Evolutionary conservation across 2,888 invertebrate genomes (phyloP).

Genomic region (Nomada fabriciana): DNA sequence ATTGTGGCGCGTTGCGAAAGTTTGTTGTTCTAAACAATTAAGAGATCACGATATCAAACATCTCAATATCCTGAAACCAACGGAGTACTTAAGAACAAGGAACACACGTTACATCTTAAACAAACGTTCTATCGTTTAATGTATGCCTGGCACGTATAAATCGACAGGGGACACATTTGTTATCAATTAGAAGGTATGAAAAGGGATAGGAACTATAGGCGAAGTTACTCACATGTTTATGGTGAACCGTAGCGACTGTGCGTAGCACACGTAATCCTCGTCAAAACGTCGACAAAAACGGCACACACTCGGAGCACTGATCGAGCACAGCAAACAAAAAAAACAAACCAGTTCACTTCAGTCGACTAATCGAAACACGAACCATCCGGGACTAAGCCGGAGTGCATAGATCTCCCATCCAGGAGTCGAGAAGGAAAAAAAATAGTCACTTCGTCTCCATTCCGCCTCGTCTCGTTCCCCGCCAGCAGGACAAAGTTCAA

Average conservation of each 20-base stretch:
- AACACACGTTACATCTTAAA: neutral
- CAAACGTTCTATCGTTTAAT: too few relatives aligned
- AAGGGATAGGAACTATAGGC: neutral
- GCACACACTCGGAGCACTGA: slow-evolving; percentile 65
- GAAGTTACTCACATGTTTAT: slow-evolving; percentile 42
- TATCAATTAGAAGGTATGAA: neutral
- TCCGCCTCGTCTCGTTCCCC: slow-evolving; percentile 8
- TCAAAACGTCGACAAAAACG: slow-evolving; percentile 41
- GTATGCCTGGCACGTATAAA: neutral
- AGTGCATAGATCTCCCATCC: slow-evolving; percentile 29
- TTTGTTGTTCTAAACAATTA: neutral
- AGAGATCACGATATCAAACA: neutral
- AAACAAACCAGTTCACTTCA: slow-evolving; percentile 59
- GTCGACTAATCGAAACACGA: slow-evolving; percentile 47
- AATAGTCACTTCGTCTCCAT: slow-evolving; percentile 61
- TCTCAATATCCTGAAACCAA: neutral
- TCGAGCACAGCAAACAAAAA: slow-evolving; percentile 45
- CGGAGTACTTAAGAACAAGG: neutral
- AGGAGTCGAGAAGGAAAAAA: slow-evolving; percentile 2
- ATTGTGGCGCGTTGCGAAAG: neutral
- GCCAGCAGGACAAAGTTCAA: slow-evolving; percentile 11
- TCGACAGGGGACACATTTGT: neutral
- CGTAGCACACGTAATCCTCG: slow-evolving; percentile 62
- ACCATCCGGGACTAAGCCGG: slow-evolving; percentile 64
- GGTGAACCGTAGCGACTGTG: slow-evolving; percentile 30